Conservation (phyloP, 2,888 invertebrate genomes). For the Cryptus viduatorius region DNA sequence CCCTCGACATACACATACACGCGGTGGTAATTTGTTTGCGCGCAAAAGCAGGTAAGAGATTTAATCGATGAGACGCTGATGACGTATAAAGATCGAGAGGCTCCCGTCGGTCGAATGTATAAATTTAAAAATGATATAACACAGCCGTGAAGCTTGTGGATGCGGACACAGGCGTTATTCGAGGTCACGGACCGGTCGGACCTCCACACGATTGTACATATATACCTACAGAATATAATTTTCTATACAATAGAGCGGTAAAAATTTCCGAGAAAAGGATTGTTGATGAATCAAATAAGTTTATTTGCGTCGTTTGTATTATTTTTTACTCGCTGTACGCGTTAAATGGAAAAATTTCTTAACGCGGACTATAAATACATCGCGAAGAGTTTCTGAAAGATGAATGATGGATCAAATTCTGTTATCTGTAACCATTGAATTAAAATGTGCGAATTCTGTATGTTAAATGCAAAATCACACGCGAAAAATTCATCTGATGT, state of each 20-base stretch:
- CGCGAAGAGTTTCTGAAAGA: not conserved
- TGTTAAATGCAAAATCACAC: too few relatives aligned
- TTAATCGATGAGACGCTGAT: conserved; percentile 49
- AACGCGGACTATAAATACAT: not conserved
- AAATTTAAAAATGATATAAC: conserved; percentile 63
- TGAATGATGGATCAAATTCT: not conserved
- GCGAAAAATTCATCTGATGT: too few relatives aligned
- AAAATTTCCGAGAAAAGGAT: not conserved
- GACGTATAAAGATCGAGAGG: conserved; percentile 38
- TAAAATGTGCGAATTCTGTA: not conserved
- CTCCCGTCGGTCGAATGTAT: conserved; percentile 27
- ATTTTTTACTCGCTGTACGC: not conserved
- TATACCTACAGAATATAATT: conserved; percentile 16
- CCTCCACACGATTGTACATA: conserved; percentile 14
- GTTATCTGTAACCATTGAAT: not conserved
- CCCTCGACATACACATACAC: not conserved
- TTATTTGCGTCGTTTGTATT: not conserved
- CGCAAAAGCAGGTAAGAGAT: conserved; percentile 28
- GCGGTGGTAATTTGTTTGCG: conserved; percentile 9
- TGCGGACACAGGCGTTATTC: conserved; percentile 39
- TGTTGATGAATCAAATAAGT: not conserved
- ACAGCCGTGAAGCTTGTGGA: not conserved
- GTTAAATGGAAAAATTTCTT: not conserved
- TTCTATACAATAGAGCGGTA: not conserved
- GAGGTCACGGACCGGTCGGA: conserved; percentile 59